These are phyloP conservation scores for Diuraphis noxia DNA, from an alignment of 1,140 invertebrate species.

Conservation along the genomic window DNA sequence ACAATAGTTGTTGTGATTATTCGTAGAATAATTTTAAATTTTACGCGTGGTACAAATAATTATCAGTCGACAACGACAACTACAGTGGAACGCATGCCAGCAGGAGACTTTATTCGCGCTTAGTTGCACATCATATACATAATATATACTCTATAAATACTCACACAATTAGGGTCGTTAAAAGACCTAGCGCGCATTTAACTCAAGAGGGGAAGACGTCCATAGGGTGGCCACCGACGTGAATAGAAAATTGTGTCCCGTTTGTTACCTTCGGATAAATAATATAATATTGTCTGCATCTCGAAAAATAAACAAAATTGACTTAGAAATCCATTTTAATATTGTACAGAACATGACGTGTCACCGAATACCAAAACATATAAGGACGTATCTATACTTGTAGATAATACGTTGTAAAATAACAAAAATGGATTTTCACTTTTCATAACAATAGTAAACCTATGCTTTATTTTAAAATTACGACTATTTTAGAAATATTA, in stretches of 20 bases:
- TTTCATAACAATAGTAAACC: neutral
- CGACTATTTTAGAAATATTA: neutral
- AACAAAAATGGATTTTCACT: neutral
- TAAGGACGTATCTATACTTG: neutral
- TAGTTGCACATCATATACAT: neutral
- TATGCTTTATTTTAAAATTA: neutral
- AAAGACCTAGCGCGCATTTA: neutral
- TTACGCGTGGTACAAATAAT: neutral
- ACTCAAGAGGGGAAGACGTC: neutral
- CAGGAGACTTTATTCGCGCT: neutral
- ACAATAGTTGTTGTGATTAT: neutral
- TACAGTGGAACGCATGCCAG: neutral
- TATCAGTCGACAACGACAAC: neutral
- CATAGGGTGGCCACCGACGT: neutral
- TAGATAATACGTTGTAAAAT: neutral
- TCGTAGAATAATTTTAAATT: slow-evolving; percentile 3
- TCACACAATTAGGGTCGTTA: slow-evolving; percentile 15
- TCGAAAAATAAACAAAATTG: neutral
- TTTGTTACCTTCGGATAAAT: neutral
- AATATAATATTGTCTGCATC: neutral
- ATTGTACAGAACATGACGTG: neutral
- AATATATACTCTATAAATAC: neutral
- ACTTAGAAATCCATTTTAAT: neutral
- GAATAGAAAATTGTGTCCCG: neutral
- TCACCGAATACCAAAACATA: neutral